Percentiles rank a stretch among this genome's conserved stretches.
These are phyloP conservation scores for Troglohyphantes excavatus DNA, from an alignment of 2,888 invertebrate species.

Conservation along the genomic window DNA sequence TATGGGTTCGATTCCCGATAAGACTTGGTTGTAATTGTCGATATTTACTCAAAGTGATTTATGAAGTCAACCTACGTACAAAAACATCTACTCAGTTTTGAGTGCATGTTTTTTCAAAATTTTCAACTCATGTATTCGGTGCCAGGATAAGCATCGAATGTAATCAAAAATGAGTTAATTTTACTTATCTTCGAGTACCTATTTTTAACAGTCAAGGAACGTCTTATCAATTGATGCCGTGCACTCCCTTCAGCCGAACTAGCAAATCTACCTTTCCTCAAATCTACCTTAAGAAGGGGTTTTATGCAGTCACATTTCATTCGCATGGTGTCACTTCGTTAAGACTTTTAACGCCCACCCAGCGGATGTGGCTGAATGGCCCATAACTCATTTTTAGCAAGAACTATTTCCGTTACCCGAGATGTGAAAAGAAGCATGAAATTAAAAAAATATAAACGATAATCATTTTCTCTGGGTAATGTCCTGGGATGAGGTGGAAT, in stretches of 20 bases:
- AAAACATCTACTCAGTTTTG: no score
- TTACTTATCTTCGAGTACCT: no score
- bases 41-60: no score
- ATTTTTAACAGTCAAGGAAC: no score
- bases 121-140: no score
- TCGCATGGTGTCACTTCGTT: neutral
- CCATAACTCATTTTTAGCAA: conserved; percentile 12
- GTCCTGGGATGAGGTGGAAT: neutral
- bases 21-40: no score
- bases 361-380: conserved; percentile 29
- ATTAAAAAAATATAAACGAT: conserved; percentile 18
- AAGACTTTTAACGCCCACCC: neutral
- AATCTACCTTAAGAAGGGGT: neutral
- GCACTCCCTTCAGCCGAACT: neutral
- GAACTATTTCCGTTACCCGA: conserved; percentile 49
- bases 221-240: neutral
- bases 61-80: no score
- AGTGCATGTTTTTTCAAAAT: no score
- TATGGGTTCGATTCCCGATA: no score
- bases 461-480: conserved; percentile 2
- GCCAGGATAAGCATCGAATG: no score
- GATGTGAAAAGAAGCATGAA: conserved; percentile 47
- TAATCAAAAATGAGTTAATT: no score
- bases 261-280: neutral
- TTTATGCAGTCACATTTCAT: neutral